phyloP scores from a whole-genome alignment of 2,113 vertebrate genomes.

The Pseudopodoces humilis region DNA sequence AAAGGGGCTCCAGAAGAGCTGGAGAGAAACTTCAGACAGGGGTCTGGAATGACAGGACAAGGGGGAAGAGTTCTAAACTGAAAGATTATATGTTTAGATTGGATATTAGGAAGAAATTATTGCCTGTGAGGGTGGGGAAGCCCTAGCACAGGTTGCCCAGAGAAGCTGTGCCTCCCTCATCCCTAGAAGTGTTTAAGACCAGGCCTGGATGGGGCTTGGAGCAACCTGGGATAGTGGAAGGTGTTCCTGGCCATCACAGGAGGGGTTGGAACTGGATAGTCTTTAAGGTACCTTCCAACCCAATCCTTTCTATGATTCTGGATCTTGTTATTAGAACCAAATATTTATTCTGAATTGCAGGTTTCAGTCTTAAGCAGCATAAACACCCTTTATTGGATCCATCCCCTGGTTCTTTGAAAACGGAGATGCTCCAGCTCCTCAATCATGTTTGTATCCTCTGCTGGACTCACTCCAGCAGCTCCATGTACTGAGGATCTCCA shows the following conservation, averaged over 20 bases:
- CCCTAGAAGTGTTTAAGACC: neutral
- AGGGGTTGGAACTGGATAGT: neutral
- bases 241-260: neutral
- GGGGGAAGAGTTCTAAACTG: neutral
- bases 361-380: neutral
- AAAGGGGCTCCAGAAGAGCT: neutral
- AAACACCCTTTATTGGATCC: neutral
- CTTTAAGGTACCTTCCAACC: neutral
- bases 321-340: neutral
- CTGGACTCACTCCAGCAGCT: neutral
- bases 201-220: neutral
- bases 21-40: neutral
- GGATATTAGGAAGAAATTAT: neutral
- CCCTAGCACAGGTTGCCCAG: neutral
- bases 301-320: neutral
- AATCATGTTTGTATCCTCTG: neutral
- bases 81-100: neutral
- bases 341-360: neutral
- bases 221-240: neutral
- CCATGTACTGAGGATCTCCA: neutral
- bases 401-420: neutral
- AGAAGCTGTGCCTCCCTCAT: neutral
- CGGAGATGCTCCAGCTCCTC: neutral
- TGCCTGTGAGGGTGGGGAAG: neutral
- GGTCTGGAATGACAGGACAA: neutral